A percentile compares a stretch with the other conserved stretches of the same genome.
These are phyloP conservation scores for Blastobasis adustella DNA, from an alignment of 2,888 invertebrate genomes.

Conservation along the genomic window DNA sequence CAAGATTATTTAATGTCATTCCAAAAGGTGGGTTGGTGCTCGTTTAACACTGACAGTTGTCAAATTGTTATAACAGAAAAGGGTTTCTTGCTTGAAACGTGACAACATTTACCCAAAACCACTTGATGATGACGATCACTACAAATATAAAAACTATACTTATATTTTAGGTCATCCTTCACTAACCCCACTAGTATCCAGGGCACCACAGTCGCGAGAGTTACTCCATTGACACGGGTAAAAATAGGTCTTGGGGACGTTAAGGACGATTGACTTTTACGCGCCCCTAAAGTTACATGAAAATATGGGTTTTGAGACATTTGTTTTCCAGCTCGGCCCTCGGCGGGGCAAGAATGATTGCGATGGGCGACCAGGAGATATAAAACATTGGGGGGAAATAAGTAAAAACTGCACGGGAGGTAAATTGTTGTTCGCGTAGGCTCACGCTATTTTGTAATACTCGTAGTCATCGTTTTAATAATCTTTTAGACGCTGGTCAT, in stretches of 20 bases:
- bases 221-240: conserved; percentile 8
- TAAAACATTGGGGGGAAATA: background rate
- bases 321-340: background rate
- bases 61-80: too few relatives aligned
- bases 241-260: conserved; percentile 7
- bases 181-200: conserved; percentile 3
- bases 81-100: too few relatives aligned
- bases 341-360: too few relatives aligned
- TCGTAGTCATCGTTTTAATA: too few relatives aligned
- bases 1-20: too few relatives aligned
- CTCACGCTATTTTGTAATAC: too few relatives aligned
- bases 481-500: too few relatives aligned
- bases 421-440: background rate
- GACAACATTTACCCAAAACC: too few relatives aligned
- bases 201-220: background rate
- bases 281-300: conserved; percentile 4
- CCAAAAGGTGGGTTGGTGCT: too few relatives aligned
- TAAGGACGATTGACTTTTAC: conserved; percentile 9
- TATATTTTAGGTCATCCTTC: background rate
- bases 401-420: background rate
- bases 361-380: too few relatives aligned
- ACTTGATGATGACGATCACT: too few relatives aligned
- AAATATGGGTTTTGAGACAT: background rate
- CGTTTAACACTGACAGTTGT: too few relatives aligned
- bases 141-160: background rate